Base-by-base conservation (phyloP, 2,888 invertebrate genomes). In the Synanthedon formicaeformis region DNA sequence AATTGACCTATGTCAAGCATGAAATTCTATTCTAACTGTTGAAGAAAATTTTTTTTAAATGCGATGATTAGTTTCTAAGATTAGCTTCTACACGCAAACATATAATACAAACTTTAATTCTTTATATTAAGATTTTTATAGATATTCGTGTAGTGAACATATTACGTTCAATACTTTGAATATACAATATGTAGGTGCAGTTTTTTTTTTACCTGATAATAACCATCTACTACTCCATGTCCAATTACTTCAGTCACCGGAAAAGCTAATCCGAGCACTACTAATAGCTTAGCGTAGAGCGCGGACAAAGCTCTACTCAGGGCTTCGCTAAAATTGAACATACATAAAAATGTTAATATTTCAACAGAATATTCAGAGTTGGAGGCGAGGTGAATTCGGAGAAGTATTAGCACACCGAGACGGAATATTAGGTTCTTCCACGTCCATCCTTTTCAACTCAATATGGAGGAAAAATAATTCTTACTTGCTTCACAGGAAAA, bases 171-270 rank as follows among this genome's bases (percentile, higher is more conserved):
- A 34, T 2, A 34, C 8, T 34, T 6, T 34, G 2, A 34, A 10
- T 16, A 16, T 16, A 16, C 34, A 34, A 34, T 34, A 18, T 3
- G 3, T 18, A 10, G 34, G 10, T 5, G 4, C 5, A 23, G 23
- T 34, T 34, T 3, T 1, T 3, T 1, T 34, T 13, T 13, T 49
- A 91, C 92, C 89, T 92, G 93, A 73, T 95, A 94, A 69, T 93
- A 92, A 54, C 91, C 90, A 40, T 91, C 89, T 14, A 93, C 92
- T 23, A 95, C 93, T 64, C 92, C 91, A 51, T 91, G 90, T 3
- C 94, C 93, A 57, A 96, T 93, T 52, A 95, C 93, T 84, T 96
- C 95, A 3, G 96, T 94, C 56, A 96, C 91, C 3, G 96, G 96
- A 66, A 97, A 92, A 13, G 96, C 94, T 45, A 96, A 90, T 8